phyloP scores from a whole-genome alignment of 2,888 invertebrate species.

The Drosophila colorata region DNA sequence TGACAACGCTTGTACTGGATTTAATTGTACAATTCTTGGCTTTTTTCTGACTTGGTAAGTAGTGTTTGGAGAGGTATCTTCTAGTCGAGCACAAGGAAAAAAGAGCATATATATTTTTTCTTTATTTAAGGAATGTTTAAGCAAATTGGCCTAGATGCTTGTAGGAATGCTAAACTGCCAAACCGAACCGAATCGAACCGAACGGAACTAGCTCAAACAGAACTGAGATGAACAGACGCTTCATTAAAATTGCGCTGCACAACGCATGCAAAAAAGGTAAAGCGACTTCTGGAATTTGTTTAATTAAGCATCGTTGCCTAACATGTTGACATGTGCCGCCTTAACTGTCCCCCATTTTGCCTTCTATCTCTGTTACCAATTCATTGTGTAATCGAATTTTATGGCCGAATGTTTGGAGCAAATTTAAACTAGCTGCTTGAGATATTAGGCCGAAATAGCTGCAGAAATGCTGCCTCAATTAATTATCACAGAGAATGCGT shows the following conservation, averaged over 20 bases:
- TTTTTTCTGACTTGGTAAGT: background rate
- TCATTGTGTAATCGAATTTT: slow-evolving; percentile 69
- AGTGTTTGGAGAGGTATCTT: background rate
- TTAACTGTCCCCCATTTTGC: background rate
- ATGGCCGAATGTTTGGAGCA: slow-evolving; percentile 18
- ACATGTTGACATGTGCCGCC: slow-evolving; percentile 42
- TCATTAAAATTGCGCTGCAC: slow-evolving; percentile 56
- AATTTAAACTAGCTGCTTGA: slow-evolving; percentile 54
- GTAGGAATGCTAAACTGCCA: slow-evolving; percentile 16
- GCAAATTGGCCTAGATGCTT: slow-evolving; percentile 50
- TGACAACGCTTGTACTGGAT: too few species aligned
- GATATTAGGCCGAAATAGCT: slow-evolving; percentile 24
- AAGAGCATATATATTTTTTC: background rate
- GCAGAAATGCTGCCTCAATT: slow-evolving; percentile 35
- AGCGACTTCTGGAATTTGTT: slow-evolving; percentile 69
- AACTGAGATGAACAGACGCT: slow-evolving; percentile 6
- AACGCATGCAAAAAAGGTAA: slow-evolving; percentile 43
- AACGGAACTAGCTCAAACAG: background rate
- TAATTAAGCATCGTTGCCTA: slow-evolving; percentile 72
- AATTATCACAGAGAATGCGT: slow-evolving; percentile 38
- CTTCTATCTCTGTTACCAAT: slow-evolving; percentile 11
- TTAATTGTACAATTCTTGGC: too few species aligned
- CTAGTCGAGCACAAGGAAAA: background rate
- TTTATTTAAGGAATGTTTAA: slow-evolving; percentile 29
- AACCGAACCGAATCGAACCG: slow-evolving; percentile 7